Evolutionary conservation across 2,113 vertebrate species (phyloP).

Genomic region (Chroicocephalus ridibundus): DNA sequence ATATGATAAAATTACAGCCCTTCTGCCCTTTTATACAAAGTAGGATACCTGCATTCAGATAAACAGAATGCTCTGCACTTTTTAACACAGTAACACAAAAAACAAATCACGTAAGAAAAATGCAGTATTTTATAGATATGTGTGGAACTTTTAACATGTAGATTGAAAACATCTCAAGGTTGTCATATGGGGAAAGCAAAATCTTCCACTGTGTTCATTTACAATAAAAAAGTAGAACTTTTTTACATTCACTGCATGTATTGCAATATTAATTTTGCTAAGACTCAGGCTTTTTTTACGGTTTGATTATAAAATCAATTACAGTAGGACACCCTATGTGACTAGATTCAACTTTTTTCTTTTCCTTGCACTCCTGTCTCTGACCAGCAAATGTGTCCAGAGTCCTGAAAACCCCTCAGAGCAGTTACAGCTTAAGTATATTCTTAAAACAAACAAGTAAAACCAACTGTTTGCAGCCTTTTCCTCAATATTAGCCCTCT

Average conservation of each 20-base stretch:
- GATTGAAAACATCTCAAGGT: background rate
- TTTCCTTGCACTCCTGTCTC: background rate
- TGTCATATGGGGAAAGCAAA: background rate
- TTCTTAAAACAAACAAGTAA: background rate
- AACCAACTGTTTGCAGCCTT: background rate
- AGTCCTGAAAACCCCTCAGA: background rate
- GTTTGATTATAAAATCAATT: background rate
- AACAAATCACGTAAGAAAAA: background rate
- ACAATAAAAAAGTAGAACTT: background rate
- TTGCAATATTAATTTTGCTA: background rate
- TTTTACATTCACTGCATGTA: background rate
- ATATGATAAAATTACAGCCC: background rate
- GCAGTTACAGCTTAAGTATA: background rate
- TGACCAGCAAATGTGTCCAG: background rate
- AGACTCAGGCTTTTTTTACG: background rate
- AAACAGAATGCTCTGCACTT: conserved; percentile 17
- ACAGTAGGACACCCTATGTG: background rate
- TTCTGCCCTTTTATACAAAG: background rate
- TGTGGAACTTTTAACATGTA: background rate
- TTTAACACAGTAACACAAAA: conserved; percentile 9
- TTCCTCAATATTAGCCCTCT: background rate
- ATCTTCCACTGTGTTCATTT: background rate
- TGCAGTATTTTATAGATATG: background rate
- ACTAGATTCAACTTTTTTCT: background rate
- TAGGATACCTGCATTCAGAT: background rate